Evolutionary conservation across 2,888 invertebrate species (phyloP).

Genomic region (Hyppa rectilinea): DNA sequence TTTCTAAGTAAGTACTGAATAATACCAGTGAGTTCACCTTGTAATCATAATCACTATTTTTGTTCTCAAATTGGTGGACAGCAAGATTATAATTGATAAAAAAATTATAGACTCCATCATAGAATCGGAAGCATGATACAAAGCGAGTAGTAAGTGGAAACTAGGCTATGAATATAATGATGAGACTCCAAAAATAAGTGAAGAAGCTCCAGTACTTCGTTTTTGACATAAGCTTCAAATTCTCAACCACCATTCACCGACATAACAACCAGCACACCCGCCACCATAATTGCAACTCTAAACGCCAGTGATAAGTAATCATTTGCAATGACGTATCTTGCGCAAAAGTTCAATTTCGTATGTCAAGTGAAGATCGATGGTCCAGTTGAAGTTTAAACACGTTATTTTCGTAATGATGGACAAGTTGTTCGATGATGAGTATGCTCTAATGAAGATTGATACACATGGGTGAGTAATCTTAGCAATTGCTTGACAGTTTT

Average conservation of each 20-base stretch:
- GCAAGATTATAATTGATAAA: too few relatives aligned
- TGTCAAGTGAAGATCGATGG: slow-evolving; percentile 55
- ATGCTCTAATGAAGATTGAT: slow-evolving; percentile 42
- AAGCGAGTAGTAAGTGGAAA: too few relatives aligned
- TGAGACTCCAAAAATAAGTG: too few relatives aligned
- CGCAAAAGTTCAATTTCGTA: slow-evolving; percentile 37
- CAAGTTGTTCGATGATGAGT: slow-evolving; percentile 13
- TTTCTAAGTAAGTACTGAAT: too few relatives aligned
- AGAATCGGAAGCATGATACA: too few relatives aligned
- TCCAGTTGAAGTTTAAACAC: slow-evolving; percentile 16
- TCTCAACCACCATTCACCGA: neutral
- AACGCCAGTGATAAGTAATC: slow-evolving; percentile 18
- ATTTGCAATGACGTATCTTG: slow-evolving; percentile 29
- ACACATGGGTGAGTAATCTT: neutral
- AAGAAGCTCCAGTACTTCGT: neutral
- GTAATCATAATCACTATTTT: too few relatives aligned
- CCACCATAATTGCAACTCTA: slow-evolving; percentile 36
- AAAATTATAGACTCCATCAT: too few relatives aligned
- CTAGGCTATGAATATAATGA: too few relatives aligned
- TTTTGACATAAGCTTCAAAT: neutral
- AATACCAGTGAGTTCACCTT: too few relatives aligned
- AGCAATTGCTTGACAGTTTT: slow-evolving; percentile 13
- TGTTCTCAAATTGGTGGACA: too few relatives aligned
- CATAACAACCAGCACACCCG: neutral
- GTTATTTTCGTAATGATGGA: slow-evolving; percentile 32